Base-by-base conservation (phyloP, 2,113 vertebrate species). In the Acinonyx jubatus region DNA sequence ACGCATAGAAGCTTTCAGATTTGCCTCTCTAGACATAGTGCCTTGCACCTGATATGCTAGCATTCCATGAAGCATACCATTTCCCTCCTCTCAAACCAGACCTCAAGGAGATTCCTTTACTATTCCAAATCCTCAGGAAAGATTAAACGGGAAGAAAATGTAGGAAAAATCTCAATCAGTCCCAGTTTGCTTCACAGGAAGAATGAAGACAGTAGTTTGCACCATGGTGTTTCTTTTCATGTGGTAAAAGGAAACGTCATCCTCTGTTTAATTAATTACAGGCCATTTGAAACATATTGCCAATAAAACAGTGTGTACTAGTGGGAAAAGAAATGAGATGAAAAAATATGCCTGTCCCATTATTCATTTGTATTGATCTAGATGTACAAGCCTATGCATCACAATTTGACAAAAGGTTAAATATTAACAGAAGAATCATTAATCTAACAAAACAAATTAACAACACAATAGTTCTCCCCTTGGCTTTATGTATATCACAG, bases 371-470 rank as follows among this genome's bases (percentile, higher is more conserved):
- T 97, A 97, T 98, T 93, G 97, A 98, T 98, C 96, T 93, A 94
- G 61, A 93, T 89, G 84, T 97, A 96, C 57, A 97, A 89, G 68
- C 74, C 57, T 97, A 97, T 95, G 76, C 27, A 97, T 98, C 98
- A 98, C 93, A 79, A 91, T 94, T 91, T 98, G 98, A 98, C 97
- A 94, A 97, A 97, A 98, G 98, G 98, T 98, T 98, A 98, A 98
- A 95, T 98, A 98, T 98, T 98, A 98, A 97, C 97, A 98, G 94
- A 91, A 93, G 92, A 98, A 97, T 98, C 97, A 98, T 98, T 98
- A 98, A 98, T 98, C 97, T 97, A 97, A 98, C 96, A 97, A 96
- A 95, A 97, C 96, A 97, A 97, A 98, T 98, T 89, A 97, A 90
- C 93, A 97, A 85, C 97, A 93, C 76, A 96, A 96, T 80, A 92